Conservation (phyloP, 1,140 invertebrate species). For the Hycleus cichorii region DNA sequence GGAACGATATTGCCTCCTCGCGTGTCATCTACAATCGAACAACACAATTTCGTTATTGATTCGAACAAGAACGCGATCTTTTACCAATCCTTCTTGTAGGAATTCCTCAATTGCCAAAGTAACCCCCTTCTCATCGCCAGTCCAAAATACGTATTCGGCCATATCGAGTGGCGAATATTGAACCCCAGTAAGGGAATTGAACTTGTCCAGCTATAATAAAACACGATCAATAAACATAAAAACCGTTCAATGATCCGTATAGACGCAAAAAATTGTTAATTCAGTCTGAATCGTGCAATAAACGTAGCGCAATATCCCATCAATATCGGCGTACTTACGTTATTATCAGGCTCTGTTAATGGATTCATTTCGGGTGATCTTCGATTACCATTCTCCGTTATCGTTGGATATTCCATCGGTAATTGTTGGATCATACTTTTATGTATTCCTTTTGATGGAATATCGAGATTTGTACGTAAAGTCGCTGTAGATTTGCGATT, state of each 20-base stretch:
- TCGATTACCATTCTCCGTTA: conserved; percentile 25
- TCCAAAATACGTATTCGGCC: conserved; percentile 73
- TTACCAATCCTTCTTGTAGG: conserved; percentile 60
- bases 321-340: neutral
- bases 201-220: conserved; percentile 37
- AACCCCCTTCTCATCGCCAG: conserved; percentile 66
- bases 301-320: too few relatives aligned
- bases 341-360: conserved; percentile 3
- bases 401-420: conserved; percentile 5
- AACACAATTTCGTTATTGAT: neutral
- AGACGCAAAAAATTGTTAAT: neutral
- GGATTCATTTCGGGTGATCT: conserved; percentile 1
- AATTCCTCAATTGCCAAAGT: conserved; percentile 65
- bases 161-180: conserved; percentile 62
- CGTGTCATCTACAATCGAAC: conserved; percentile 50
- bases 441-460: conserved; percentile 43
- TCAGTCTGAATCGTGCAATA: neutral
- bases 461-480: conserved; percentile 42
- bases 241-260: neutral
- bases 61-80: neutral
- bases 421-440: conserved; percentile 29
- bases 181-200: conserved; percentile 42
- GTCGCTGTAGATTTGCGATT: conserved; percentile 40
- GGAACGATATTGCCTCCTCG: conserved; percentile 62
- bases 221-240: neutral